Conservation (phyloP, 2,113 vertebrate species). For the Cricetomys ansorgei region DNA sequence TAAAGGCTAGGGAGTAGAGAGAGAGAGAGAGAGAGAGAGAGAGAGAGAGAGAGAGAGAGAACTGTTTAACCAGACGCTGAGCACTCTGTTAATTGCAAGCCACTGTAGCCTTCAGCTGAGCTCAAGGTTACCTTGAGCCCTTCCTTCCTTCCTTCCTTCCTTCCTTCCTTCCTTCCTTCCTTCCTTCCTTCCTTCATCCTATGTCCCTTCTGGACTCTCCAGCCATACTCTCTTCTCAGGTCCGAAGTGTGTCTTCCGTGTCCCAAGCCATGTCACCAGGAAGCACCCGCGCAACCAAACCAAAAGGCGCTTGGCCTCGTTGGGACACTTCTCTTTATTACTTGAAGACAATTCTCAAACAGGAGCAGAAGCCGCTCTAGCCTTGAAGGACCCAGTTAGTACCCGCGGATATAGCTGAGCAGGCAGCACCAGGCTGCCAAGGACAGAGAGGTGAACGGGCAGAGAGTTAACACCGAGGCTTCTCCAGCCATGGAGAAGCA, state of each 20-base stretch:
- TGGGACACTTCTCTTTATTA: not conserved
- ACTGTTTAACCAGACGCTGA: not conserved
- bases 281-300: too few relatives aligned
- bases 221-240: constrained; percentile 15
- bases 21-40: too few relatives aligned
- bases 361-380: not conserved
- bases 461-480: not conserved
- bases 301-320: not conserved
- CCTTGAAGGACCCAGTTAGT: not conserved
- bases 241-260: not conserved
- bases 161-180: too few relatives aligned
- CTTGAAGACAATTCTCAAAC: not conserved
- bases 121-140: constrained; percentile 47
- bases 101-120: not conserved
- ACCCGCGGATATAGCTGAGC: not conserved
- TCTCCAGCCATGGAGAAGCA: not conserved
- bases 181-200: too few relatives aligned
- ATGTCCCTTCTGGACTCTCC: not conserved
- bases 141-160: constrained; percentile 55
- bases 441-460: not conserved
- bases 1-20: not conserved
- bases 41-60: not conserved
- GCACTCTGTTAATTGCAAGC: not conserved
- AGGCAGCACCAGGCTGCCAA: not conserved
- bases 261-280: not conserved